These are phyloP conservation scores for Nipponia nippon DNA, from an alignment of 2,113 vertebrate species.

Conservation along the genomic window DNA sequence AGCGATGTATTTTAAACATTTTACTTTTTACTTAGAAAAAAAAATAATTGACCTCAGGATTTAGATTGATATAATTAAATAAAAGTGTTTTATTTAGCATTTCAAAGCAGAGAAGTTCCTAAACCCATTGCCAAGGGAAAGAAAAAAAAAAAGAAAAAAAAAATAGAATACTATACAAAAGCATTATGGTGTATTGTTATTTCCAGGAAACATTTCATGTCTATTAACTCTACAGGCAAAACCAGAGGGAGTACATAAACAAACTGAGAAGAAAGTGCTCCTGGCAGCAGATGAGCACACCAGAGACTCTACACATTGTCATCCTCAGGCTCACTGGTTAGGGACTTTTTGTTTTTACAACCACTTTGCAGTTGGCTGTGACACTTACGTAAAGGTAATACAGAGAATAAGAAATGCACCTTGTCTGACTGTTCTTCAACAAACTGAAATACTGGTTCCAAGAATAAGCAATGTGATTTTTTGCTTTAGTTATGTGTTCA, in stretches of 20 bases:
- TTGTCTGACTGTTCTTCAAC: not conserved
- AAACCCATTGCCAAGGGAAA: not conserved
- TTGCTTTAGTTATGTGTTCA: not conserved
- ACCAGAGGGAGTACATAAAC: not conserved
- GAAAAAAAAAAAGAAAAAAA: not conserved
- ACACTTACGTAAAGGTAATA: not conserved
- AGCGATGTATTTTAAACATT: not conserved
- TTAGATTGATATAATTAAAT: not conserved
- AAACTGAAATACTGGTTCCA: not conserved
- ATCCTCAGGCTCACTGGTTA: not conserved
- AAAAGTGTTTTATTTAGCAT: not conserved
- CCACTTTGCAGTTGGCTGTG: not conserved
- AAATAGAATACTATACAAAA: not conserved
- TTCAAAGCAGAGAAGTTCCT: not conserved
- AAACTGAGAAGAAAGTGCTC: not conserved
- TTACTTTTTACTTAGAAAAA: not conserved
- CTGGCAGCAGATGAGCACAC: not conserved
- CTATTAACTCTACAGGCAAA: not conserved
- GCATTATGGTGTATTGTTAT: not conserved
- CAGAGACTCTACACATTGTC: not conserved
- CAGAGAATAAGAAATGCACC: not conserved
- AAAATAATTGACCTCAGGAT: not conserved
- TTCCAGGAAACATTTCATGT: not conserved
- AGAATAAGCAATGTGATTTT: not conserved
- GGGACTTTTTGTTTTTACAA: not conserved